Percentiles rank a stretch among this genome's conserved stretches.
These are phyloP conservation scores for Mus minutoides DNA, from an alignment of 2,797 vertebrate species.

Conservation along the genomic window DNA sequence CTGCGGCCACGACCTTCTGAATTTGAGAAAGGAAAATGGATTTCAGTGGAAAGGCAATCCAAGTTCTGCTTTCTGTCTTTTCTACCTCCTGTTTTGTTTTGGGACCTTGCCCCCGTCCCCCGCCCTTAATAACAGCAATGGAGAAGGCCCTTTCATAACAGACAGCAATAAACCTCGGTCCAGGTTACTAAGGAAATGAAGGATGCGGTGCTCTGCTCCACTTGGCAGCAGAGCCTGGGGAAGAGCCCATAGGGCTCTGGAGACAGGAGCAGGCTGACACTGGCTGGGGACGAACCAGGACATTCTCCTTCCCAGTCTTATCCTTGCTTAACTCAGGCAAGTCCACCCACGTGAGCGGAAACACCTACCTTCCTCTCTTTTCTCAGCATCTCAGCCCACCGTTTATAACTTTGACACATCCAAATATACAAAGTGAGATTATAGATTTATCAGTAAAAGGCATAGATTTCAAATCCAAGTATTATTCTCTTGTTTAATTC, in stretches of 20 bases:
- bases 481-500: neutral
- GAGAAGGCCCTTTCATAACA: neutral
- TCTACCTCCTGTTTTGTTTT: neutral
- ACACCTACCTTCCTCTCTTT: neutral
- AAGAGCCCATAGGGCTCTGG: neutral
- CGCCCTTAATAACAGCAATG: neutral
- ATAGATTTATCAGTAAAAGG: neutral
- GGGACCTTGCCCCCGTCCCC: neutral
- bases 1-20: accelerated
- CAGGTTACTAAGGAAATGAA: neutral
- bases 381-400: neutral
- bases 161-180: neutral
- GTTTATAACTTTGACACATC: neutral
- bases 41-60: neutral
- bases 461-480: neutral
- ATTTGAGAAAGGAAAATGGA: neutral
- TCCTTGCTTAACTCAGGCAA: neutral
- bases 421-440: neutral
- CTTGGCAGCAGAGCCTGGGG: accelerated
- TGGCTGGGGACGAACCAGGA: neutral
- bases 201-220: neutral
- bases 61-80: slow-evolving; percentile 1
- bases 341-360: neutral
- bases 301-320: neutral
- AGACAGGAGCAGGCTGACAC: neutral